These are phyloP conservation scores for Muraenolepis orangiensis DNA, from an alignment of 2,797 vertebrate species.

Conservation along the genomic window DNA sequence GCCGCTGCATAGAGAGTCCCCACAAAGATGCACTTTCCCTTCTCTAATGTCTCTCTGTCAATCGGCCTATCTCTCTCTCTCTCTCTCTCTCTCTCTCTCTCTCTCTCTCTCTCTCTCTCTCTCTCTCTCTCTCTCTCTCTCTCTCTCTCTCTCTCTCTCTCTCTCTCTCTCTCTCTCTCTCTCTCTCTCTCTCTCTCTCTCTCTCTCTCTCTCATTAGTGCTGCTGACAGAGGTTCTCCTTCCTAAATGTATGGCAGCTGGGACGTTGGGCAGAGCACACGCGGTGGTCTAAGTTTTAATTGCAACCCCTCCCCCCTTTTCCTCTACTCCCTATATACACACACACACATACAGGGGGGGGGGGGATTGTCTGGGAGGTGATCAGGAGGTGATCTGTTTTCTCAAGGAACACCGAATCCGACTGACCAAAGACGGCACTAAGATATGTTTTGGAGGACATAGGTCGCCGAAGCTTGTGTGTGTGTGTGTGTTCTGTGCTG, in stretches of 20 bases:
- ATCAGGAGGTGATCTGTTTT: too few relatives aligned
- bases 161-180: not conserved
- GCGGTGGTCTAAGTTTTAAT: conserved; percentile 62
- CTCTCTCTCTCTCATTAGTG: conserved; percentile 18
- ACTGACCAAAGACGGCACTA: too few relatives aligned
- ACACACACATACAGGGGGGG: not conserved
- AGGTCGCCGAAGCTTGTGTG: too few relatives aligned
- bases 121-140: not conserved
- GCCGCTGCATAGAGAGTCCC: too few relatives aligned
- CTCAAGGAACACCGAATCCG: too few relatives aligned
- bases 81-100: too few relatives aligned
- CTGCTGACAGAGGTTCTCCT: not conserved
- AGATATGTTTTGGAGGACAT: too few relatives aligned
- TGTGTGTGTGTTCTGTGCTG: too few relatives aligned
- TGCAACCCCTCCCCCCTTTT: conserved; percentile 20
- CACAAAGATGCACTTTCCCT: too few relatives aligned
- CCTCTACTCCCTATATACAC: conserved; percentile 1
- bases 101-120: not conserved
- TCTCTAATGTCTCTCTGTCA: too few relatives aligned
- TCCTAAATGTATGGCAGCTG: conserved; percentile 34
- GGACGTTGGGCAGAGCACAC: conserved; percentile 31
- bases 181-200: conserved; percentile 18
- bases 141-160: not conserved
- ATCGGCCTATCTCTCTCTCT: too few relatives aligned
- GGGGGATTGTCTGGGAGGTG: not conserved